Evolutionary conservation across 2,888 invertebrate species (phyloP).

Genomic region (Nephrotoma appendiculata): DNA sequence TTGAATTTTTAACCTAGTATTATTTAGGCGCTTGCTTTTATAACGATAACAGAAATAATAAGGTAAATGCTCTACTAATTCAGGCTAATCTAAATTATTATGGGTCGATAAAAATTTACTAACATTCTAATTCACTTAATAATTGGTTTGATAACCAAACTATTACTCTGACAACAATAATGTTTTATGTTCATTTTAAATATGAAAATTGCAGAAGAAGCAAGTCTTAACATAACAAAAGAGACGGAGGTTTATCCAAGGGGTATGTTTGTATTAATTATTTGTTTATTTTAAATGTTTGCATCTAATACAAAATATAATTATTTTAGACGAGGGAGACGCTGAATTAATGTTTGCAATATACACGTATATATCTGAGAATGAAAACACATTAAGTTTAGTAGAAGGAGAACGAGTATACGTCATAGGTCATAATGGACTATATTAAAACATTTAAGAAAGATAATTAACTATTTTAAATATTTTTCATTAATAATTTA

Average conservation of each 20-base stretch:
- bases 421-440: conserved; percentile 49
- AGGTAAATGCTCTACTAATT: background rate
- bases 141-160: background rate
- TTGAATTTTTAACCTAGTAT: background rate
- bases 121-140: background rate
- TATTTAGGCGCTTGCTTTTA: background rate
- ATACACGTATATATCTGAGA: conserved; percentile 73
- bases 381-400: conserved; percentile 72
- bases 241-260: conserved; percentile 43
- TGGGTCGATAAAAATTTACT: background rate
- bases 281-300: background rate
- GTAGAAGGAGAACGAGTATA: conserved; percentile 84
- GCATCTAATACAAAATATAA: background rate
- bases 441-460: background rate
- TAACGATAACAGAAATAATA: background rate
- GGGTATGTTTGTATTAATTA: conserved; percentile 23
- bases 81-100: background rate
- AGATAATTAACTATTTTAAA: background rate
- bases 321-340: conserved; percentile 43
- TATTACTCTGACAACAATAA: background rate
- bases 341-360: conserved; percentile 57
- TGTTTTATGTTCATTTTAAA: background rate
- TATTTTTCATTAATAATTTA: conserved; percentile 17
- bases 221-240: conserved; percentile 51
- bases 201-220: conserved; percentile 42